Base-by-base conservation (phyloP, 2,797 vertebrate genomes). In the Micropoecilia bifurca region DNA sequence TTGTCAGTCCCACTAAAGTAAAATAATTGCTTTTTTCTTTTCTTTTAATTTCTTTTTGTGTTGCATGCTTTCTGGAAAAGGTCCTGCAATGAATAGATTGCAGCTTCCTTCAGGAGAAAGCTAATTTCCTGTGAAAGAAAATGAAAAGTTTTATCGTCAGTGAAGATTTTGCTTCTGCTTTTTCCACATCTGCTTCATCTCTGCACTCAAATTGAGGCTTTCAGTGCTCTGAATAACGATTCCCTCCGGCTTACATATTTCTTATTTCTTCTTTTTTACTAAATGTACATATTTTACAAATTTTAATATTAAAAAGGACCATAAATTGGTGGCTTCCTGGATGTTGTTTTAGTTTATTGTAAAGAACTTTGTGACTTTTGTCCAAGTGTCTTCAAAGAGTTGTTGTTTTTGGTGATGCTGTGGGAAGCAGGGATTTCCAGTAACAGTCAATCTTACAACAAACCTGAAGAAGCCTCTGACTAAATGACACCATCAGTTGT, bases 71-170 rank as follows among this genome's bases (percentile, higher is more conserved):
- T 63, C 53, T n/a, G 30, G 6, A 66, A 78, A 48, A 6, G 12
- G 25, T 10, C 9, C 74, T 39, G 9, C 5, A 39, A 9, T 3
- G 48, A 55, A n/a, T 0, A 48, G 59, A 80, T 30, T 57, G 30
- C 20, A 8, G 14, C 25, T 80, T 73, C 47, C 25, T 75, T 45
- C 10, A 7, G 66, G 33, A 78, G 39, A 71, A 72, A 77, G 10
- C 16, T 12, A 6, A 71, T 46, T 78, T 46, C 41, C 68, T 81
- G 63, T 68, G 63, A 20, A 2, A 13, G 36, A 68, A 68, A 68
- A 41, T 69, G 57, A 59, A 73, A 73, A 55, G n/a, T 50, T 57
- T 59, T 22, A 74, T 69, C 1, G 41, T 45, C 36, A 5, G 4
- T 46, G 41, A 12, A 76, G 46, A 39, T 71, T 22, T 71, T 71